Evolutionary conservation across 1,140 invertebrate genomes (phyloP), one percentile per base, ranked within the genome.

Genomic region (Archivesica marissinica): DNA sequence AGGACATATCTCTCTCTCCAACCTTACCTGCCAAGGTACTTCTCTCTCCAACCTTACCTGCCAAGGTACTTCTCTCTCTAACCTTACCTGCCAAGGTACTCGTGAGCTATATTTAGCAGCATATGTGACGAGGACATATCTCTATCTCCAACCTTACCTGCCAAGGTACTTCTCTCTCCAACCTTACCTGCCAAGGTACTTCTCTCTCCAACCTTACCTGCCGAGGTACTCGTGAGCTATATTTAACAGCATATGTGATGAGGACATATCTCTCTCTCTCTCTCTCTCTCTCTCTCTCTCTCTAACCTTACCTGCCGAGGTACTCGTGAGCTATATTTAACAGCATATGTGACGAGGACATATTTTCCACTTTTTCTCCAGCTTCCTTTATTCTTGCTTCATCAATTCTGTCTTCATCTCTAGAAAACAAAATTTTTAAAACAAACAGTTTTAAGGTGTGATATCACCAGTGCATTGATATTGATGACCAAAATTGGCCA

Each of bases 151-250:
- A n/a, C n/a, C n/a, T n/a, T n/a, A n/a, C n/a, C n/a, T n/a, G n/a
- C n/a, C n/a, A n/a, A n/a, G n/a, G n/a, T n/a, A n/a, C n/a, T n/a
- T n/a, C n/a, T n/a, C n/a, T n/a, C n/a, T n/a, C n/a, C n/a, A n/a
- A n/a, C n/a, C n/a, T n/a, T n/a, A n/a, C n/a, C n/a, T n/a, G n/a
- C n/a, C n/a, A n/a, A n/a, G n/a, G n/a, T n/a, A n/a, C n/a, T n/a
- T n/a, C n/a, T n/a, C n/a, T n/a, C 44, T 70, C 41, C 38, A 38
- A 70, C 4, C 91, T 93, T 94, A 96, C 93, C 95, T 95, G 85
- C 97, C 97, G 44, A 98, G 95, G 92, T 97, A 97, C 87, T 98
- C 97, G 94, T 99, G 98, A 20, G 92, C 92, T 17, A 93, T 87
- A 81, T 89, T 92, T 64, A 99, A 94, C 61, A 98, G 95, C 93